Evolutionary conservation across 1,140 invertebrate species (phyloP), one percentile per base, ranked within the genome.

Genomic region (Brachionus koreanus): DNA sequence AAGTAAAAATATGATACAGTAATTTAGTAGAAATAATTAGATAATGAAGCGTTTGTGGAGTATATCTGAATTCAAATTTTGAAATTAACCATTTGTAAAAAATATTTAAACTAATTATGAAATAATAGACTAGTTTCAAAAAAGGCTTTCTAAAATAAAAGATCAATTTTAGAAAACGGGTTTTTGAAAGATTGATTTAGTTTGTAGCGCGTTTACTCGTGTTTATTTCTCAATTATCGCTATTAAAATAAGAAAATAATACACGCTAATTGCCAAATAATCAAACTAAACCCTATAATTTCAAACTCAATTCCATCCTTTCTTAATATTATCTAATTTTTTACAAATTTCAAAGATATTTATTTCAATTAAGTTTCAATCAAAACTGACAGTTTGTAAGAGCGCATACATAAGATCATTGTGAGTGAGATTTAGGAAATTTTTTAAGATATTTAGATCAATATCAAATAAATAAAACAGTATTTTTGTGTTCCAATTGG

Each of bases 311-410:
- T 6, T 33, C 12, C 16, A 16, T 69, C 16, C 37, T 39, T 35
- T 39, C 37, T 19, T 43, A 16, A 16, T 69, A 39, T 37, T 69
- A 19, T 39, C 16, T 69, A 39, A 16, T 69, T 39, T 69, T 37
- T 39, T 35, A 19, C 65, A 69, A 69, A 69, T 69, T 69, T 37
- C 9, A 39, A 69, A 69, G 65, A 69, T 69, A 69, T 69, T 69
- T 69, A 69, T 69, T 69, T 69, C 65, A 69, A 69, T 69, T 69
- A 69, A 69, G 35, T 37, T 37, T 69, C 65, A 69, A 69, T 69
- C 65, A 69, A 69, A 69, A 37, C 65, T 69, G 65, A 69, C 65
- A 69, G 65, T 69, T 69, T 37, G 65, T 39, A 37, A 69, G 37
- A 35, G 16, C 65, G 16, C 37, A 37, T 35, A 23, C 29, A 7